A percentile compares a stretch with the other conserved stretches of the same genome.
phyloP scores from a whole-genome alignment of 1,140 invertebrate species.

The Harpegnathos saltator region DNA sequence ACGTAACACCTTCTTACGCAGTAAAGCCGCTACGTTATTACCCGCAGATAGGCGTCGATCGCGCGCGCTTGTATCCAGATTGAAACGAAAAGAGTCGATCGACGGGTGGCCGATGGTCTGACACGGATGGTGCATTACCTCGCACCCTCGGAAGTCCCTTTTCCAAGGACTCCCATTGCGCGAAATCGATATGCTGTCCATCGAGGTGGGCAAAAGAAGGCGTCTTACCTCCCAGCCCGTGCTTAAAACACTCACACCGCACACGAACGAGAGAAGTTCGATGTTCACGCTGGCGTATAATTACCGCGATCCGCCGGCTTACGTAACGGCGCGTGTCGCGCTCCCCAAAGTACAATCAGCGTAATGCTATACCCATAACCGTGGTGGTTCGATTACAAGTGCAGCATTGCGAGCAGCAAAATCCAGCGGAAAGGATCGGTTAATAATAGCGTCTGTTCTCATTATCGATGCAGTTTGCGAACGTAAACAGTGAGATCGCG shows the following conservation, averaged over 20 bases:
- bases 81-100: conserved; percentile 67
- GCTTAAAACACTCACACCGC: not conserved
- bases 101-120: conserved; percentile 67
- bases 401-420: too few relatives aligned
- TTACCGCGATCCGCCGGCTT: not conserved
- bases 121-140: conserved; percentile 75
- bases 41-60: conserved; percentile 29
- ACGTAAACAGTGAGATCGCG: too few relatives aligned
- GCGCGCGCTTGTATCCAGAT: conserved; percentile 44
- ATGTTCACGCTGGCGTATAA: not conserved
- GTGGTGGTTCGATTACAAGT: too few relatives aligned
- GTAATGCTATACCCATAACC: too few relatives aligned
- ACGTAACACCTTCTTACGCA: not conserved
- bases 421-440: too few relatives aligned
- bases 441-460: too few relatives aligned
- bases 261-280: not conserved
- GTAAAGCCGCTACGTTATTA: conserved; percentile 19
- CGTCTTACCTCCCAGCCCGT: not conserved
- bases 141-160: conserved; percentile 53
- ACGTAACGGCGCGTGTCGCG: not conserved
- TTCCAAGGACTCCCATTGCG: conserved; percentile 33
- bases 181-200: conserved; percentile 45
- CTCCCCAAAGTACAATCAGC: too few relatives aligned
- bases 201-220: not conserved
- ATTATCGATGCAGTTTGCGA: too few relatives aligned